These are phyloP conservation scores for Mesorhabditis sp. DNA, from an alignment of 2,888 invertebrate species.

Conservation along the genomic window DNA sequence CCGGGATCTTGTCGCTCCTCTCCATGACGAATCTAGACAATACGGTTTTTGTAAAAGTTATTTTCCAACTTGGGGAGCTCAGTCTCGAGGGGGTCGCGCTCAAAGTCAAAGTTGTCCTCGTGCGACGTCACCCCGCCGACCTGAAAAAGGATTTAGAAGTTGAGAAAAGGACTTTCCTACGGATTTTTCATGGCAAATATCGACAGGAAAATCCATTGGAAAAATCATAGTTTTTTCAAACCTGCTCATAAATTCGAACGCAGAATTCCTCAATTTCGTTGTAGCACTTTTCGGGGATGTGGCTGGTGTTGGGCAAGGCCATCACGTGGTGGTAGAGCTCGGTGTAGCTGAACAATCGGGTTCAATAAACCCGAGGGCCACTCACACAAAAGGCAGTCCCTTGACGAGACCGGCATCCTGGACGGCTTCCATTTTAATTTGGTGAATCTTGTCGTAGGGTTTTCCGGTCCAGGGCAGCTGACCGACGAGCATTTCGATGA, in stretches of 20 bases:
- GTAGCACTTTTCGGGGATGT: slow-evolving; percentile 2
- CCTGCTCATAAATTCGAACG: slow-evolving; percentile 1
- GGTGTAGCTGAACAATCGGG: background rate
- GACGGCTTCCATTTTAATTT: slow-evolving; percentile 15
- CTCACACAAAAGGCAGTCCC: slow-evolving; percentile 15
- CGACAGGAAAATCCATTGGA: background rate
- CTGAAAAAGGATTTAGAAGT: background rate
- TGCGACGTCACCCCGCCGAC: slow-evolving; percentile 29
- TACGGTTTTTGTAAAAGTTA: background rate
- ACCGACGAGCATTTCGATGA: slow-evolving; percentile 31
- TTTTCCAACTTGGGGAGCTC: slow-evolving; percentile 32
- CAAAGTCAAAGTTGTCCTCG: slow-evolving; percentile 49
- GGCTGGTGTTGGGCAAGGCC: background rate
- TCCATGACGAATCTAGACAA: background rate
- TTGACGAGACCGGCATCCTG: slow-evolving; percentile 13
- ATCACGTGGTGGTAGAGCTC: background rate
- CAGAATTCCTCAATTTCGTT: slow-evolving; percentile 1
- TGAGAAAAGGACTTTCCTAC: too few species aligned
- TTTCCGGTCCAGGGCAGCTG: slow-evolving; percentile 37
- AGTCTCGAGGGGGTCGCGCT: slow-evolving; percentile 38
- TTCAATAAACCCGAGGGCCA: background rate
- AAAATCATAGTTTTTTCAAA: background rate
- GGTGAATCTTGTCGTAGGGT: slow-evolving; percentile 17
- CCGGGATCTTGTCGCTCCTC: background rate
- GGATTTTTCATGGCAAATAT: too few species aligned